A percentile compares a stretch with the other conserved stretches of the same genome.
Evolutionary conservation across 2,113 vertebrate species (phyloP).

Genomic region (Etheostoma cragini): DNA sequence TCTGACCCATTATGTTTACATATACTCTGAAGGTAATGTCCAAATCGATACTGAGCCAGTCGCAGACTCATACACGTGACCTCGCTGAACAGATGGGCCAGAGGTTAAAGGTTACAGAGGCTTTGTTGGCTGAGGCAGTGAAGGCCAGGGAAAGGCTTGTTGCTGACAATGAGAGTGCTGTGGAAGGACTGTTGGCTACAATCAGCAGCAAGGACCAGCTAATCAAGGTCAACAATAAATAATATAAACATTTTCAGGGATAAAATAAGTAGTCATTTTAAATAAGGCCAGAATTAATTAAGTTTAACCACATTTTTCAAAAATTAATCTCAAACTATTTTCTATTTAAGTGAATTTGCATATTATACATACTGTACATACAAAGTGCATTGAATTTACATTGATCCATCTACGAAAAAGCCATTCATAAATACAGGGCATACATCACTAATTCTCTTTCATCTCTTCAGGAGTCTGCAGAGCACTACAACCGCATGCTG

Average conservation of each 20-base stretch:
- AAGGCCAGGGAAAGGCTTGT: constrained; percentile 83
- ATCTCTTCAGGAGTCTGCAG: constrained; percentile 78
- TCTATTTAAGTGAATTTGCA: neutral
- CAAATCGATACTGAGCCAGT: constrained; percentile 75
- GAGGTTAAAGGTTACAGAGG: constrained; percentile 84
- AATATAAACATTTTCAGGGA: neutral
- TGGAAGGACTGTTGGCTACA: constrained; percentile 82
- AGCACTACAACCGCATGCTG: constrained; percentile 81
- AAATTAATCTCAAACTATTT: neutral
- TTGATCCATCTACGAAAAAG: neutral
- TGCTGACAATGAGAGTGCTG: constrained; percentile 83
- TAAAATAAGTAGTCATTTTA: too few relatives aligned
- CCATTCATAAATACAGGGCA: neutral
- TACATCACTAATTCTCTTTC: neutral
- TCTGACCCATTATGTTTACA: neutral
- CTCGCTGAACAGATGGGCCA: constrained; percentile 84
- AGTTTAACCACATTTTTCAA: neutral
- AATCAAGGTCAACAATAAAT: constrained; percentile 75
- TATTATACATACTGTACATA: too few relatives aligned
- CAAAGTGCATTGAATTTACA: neutral
- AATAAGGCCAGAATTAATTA: neutral
- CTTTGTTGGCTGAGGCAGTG: constrained; percentile 81
- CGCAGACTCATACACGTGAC: constrained; percentile 74
- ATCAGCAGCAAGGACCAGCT: constrained; percentile 86
- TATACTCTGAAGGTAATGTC: constrained; percentile 75